A percentile compares a stretch with the other conserved stretches of the same genome.
These are phyloP conservation scores for Fregetta grallaria DNA, from an alignment of 2,113 vertebrate species.

Conservation along the genomic window DNA sequence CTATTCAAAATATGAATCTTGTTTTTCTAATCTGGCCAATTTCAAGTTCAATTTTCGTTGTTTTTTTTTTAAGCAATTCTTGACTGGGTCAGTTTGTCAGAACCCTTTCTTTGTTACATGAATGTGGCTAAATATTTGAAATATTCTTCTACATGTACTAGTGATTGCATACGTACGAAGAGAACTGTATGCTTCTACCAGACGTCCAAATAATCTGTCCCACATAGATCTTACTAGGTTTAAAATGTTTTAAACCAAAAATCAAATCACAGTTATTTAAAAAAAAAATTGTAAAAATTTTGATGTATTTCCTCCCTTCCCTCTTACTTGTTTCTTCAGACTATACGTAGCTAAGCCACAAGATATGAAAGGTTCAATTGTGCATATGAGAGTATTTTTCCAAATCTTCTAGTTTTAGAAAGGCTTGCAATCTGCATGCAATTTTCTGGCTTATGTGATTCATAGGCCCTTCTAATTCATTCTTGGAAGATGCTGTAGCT, in stretches of 20 bases:
- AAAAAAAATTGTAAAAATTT: neutral
- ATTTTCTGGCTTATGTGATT: neutral
- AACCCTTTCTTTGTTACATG: neutral
- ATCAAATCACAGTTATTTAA: neutral
- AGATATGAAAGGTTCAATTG: fast-evolving
- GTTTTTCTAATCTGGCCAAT: neutral
- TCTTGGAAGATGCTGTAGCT: neutral
- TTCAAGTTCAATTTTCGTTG: neutral
- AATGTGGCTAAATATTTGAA: neutral
- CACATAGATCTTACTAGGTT: neutral
- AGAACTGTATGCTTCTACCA: neutral
- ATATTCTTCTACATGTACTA: neutral
- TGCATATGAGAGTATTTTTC: neutral
- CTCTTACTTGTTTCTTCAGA: neutral
- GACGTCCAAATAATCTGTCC: neutral
- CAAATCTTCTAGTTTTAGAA: neutral
- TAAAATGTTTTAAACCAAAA: neutral
- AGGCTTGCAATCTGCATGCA: neutral
- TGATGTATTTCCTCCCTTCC: neutral
- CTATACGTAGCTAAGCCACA: neutral
- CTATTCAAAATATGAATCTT: neutral
- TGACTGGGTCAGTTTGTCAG: neutral
- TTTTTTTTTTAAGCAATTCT: neutral
- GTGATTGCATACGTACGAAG: neutral
- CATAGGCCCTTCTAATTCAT: neutral